Evolutionary conservation across 2,797 vertebrate genomes (phyloP).

Genomic region (Eulemur albifrons): DNA sequence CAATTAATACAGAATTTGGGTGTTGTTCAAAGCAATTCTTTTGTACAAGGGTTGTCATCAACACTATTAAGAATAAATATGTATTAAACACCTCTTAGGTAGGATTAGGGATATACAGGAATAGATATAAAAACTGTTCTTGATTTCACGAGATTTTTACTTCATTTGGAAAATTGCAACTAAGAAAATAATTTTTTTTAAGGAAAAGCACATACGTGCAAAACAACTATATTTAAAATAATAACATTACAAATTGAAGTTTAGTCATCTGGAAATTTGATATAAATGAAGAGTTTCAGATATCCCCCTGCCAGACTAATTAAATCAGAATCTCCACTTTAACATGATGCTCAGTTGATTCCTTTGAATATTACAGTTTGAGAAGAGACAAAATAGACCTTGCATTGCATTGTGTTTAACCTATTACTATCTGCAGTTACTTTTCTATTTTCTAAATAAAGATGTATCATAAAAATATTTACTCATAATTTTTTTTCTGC

Average conservation of each 20-base stretch:
- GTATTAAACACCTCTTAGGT: not conserved
- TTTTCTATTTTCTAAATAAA: not conserved
- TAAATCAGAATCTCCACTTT: not conserved
- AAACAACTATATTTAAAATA: not conserved
- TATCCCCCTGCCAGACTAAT: not conserved
- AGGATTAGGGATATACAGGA: not conserved
- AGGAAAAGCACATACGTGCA: rapidly evolving
- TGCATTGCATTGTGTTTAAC: not conserved
- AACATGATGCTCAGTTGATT: not conserved
- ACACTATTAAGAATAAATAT: not conserved
- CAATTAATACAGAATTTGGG: not conserved
- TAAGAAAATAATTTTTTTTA: not conserved
- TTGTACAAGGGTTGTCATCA: not conserved
- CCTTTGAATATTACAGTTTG: not conserved
- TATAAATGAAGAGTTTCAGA: not conserved
- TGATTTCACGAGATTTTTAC: not conserved
- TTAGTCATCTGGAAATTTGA: not conserved
- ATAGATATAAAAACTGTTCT: not conserved
- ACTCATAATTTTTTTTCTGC: not conserved
- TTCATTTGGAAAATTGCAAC: not conserved
- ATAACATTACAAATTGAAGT: not conserved
- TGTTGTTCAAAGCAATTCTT: not conserved
- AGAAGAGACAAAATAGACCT: not conserved
- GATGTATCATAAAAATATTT: not conserved
- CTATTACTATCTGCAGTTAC: not conserved